These are phyloP conservation scores for Halotydeus destructor DNA, from an alignment of 1,140 invertebrate species.

Conservation along the genomic window DNA sequence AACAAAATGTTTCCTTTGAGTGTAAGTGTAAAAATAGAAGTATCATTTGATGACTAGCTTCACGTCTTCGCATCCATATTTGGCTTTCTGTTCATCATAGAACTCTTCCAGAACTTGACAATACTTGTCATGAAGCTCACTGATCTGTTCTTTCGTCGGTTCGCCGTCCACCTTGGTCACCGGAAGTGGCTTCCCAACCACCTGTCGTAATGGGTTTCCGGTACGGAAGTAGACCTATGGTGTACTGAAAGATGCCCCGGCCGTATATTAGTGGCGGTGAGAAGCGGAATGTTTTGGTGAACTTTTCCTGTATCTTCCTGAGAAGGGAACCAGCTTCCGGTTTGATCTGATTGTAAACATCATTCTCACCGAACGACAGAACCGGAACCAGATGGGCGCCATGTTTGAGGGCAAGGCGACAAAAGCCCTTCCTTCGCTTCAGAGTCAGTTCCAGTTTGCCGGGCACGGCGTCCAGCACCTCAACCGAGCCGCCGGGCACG, in stretches of 20 bases:
- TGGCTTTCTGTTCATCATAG: conserved; percentile 55
- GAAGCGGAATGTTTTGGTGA: conserved; percentile 46
- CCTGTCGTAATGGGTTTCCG: conserved; percentile 51
- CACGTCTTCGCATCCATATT: conserved; percentile 21
- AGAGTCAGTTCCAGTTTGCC: conserved; percentile 45
- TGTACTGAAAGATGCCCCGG: conserved; percentile 69
- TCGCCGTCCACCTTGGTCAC: conserved; percentile 40
- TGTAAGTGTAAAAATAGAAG: too few relatives aligned
- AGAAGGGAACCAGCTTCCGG: conserved; percentile 47
- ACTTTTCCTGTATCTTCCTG: conserved; percentile 40
- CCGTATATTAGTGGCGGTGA: conserved; percentile 58
- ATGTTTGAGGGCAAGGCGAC: conserved; percentile 42
- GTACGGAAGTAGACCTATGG: conserved; percentile 58
- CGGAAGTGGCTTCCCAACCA: conserved; percentile 62
- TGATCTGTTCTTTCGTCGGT: conserved; percentile 47
- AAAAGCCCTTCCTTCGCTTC: conserved; percentile 49
- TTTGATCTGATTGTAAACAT: conserved; percentile 52
- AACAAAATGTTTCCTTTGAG: too few relatives aligned
- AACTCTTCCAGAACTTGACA: conserved; percentile 39
- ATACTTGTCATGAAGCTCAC: conserved; percentile 51
- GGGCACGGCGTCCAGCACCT: conserved; percentile 34
- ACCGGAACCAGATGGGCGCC: conserved; percentile 62
- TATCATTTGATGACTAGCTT: conserved; percentile 3
- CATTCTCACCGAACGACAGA: conserved; percentile 75
- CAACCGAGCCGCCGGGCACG: conserved; percentile 58